Evolutionary conservation across 2,888 invertebrate species (phyloP).

Genomic region (Aromia moschata): DNA sequence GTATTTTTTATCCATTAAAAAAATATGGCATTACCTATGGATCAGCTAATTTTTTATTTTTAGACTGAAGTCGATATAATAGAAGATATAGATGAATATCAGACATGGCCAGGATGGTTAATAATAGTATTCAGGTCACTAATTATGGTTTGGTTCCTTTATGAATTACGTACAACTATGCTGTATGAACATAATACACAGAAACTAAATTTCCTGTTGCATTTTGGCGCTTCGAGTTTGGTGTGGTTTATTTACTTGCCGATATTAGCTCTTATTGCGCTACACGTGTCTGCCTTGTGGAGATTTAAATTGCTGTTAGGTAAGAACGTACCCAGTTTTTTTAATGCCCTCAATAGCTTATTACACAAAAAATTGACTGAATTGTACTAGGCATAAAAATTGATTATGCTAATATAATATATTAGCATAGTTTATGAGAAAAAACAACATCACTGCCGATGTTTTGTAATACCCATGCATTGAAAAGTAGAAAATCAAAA

Average conservation of each 20-base stretch:
- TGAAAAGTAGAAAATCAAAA: too few species aligned
- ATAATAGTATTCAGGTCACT: conserved; percentile 85
- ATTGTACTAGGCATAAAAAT: too few species aligned
- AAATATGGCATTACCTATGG: too few species aligned
- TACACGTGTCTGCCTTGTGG: conserved; percentile 95
- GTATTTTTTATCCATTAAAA: too few species aligned
- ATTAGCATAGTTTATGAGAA: too few species aligned
- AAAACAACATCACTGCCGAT: too few species aligned
- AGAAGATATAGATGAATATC: conserved; percentile 96
- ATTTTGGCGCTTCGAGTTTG: conserved; percentile 96
- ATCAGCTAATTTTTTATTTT: conserved; percentile 48
- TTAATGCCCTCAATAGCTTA: too few species aligned
- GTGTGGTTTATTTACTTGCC: conserved; percentile 99
- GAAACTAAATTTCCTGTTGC: conserved; percentile 91
- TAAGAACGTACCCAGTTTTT: too few species aligned
- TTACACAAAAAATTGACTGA: too few species aligned
- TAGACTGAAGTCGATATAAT: conserved; percentile 96
- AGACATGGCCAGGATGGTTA: conserved; percentile 97
- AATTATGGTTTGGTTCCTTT: conserved; percentile 90
- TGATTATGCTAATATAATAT: too few species aligned
- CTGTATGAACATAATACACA: conserved; percentile 81
- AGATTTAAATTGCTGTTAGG: conserved; percentile 92
- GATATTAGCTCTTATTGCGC: conserved; percentile 90
- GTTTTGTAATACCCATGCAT: too few species aligned
- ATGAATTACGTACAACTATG: conserved; percentile 80